These are phyloP conservation scores for Desmophyllum pertusum DNA, from an alignment of 92 coral and sea anemone genomes.

Conservation along the genomic window DNA sequence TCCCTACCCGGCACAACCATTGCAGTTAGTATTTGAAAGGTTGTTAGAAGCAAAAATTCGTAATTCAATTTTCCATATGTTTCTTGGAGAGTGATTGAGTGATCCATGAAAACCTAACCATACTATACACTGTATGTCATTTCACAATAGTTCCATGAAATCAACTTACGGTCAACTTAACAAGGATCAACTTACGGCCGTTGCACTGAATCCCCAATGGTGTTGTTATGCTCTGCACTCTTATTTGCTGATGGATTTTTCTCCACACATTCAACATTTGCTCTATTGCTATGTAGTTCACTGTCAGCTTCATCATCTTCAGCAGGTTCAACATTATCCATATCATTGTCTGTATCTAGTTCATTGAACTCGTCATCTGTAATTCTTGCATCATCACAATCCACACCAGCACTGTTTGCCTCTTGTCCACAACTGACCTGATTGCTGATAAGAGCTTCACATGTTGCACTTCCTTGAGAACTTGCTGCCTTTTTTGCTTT, in stretches of 20 bases:
- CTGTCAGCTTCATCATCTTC: background rate
- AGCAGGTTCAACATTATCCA: background rate
- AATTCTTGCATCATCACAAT: background rate
- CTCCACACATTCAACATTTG: background rate
- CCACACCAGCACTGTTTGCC: slow-evolving; percentile 4
- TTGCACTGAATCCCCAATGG: background rate
- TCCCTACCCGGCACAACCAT: too few relatives aligned
- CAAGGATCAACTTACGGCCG: background rate
- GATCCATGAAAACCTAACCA: too few relatives aligned
- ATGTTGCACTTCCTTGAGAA: background rate
- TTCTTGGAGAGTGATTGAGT: background rate
- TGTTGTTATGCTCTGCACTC: background rate
- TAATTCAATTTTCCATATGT: too few relatives aligned
- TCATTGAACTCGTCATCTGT: slow-evolving; percentile 1
- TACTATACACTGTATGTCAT: too few relatives aligned
- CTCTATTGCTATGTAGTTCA: background rate
- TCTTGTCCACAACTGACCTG: background rate
- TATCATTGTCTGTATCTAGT: background rate
- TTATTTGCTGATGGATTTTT: background rate
- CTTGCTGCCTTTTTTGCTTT: background rate
- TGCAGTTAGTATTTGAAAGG: too few relatives aligned
- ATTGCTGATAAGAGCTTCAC: background rate
- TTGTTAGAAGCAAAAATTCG: too few relatives aligned
- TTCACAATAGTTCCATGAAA: background rate
- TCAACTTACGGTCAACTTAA: too few relatives aligned